Percentiles rank a stretch among this genome's conserved stretches.
Evolutionary conservation across 2,797 vertebrate genomes (phyloP).

Genomic region (Gephyroberyx darwinii): DNA sequence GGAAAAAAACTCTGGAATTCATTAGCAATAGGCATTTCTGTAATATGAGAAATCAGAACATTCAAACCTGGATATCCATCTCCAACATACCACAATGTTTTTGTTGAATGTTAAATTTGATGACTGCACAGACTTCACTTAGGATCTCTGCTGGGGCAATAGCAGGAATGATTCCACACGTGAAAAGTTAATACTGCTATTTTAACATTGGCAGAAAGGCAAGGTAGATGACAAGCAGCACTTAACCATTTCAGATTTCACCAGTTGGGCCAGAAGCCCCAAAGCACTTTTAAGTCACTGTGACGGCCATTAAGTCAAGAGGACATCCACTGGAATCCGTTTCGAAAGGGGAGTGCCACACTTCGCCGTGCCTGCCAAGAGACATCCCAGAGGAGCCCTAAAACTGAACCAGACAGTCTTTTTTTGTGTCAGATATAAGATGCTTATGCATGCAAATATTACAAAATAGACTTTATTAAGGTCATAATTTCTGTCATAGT

Average conservation of each 20-base stretch:
- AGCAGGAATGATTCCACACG: not conserved
- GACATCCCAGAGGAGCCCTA: constrained; percentile 61
- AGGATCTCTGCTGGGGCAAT: constrained; percentile 14
- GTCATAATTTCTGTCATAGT: constrained; percentile 80
- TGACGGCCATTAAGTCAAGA: constrained; percentile 3
- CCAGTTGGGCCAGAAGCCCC: constrained; percentile 43
- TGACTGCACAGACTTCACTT: constrained; percentile 23
- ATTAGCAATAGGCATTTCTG: not conserved
- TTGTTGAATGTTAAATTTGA: constrained; percentile 9
- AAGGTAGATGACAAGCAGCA: constrained; percentile 46
- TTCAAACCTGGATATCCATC: not conserved
- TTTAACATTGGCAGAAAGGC: constrained; percentile 1
- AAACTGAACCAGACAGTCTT: constrained; percentile 76
- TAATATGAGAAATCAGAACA: not conserved
- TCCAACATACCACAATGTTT: not conserved
- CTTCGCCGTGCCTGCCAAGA: constrained; percentile 69
- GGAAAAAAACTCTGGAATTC: not conserved
- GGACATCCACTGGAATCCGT: constrained; percentile 32
- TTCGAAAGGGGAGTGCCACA: constrained; percentile 53
- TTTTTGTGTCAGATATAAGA: constrained; percentile 74
- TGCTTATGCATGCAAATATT: constrained; percentile 81
- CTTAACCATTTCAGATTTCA: constrained; percentile 19
- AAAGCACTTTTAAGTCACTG: constrained; percentile 47
- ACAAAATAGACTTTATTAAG: constrained; percentile 81
- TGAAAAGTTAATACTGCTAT: not conserved